These are phyloP conservation scores for Mimas tiliae DNA, from an alignment of 2,888 invertebrate species.

Conservation along the genomic window DNA sequence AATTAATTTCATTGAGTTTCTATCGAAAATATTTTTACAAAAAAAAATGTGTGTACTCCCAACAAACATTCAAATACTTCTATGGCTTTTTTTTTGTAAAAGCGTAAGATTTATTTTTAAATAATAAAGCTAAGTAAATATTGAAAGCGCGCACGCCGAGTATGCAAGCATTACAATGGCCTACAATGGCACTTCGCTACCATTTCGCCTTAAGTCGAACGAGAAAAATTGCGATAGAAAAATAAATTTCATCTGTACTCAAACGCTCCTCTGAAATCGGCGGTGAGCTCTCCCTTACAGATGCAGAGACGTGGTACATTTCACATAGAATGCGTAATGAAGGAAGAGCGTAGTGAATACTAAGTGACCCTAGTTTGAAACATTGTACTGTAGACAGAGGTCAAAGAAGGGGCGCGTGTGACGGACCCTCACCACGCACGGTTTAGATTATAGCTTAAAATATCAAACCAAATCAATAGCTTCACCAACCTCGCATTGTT, in stretches of 20 bases:
- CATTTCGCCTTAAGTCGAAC: not conserved
- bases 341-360: conserved; percentile 62
- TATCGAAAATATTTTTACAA: too few species aligned
- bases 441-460: not conserved
- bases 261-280: not conserved
- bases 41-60: too few species aligned
- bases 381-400: conserved; percentile 27
- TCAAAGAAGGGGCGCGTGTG: conserved; percentile 20
- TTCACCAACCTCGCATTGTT: not conserved
- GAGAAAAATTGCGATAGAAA: not conserved
- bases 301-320: conserved; percentile 42
- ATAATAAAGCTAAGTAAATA: too few species aligned
- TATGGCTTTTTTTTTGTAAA: too few species aligned
- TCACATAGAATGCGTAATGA: conserved; percentile 60
- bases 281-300: conserved; percentile 39
- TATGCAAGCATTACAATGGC: too few species aligned
- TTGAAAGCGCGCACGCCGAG: too few species aligned
- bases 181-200: too few species aligned
- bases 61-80: too few species aligned
- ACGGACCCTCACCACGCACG: not conserved
- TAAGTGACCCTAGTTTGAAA: conserved; percentile 52
- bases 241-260: not conserved
- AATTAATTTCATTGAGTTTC: too few species aligned
- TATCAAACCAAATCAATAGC: not conserved
- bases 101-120: too few species aligned